Percentiles rank a stretch among this genome's conserved stretches.
Conservation (phyloP, 2,113 vertebrate species). For the Cyanocitta stelleri region DNA sequence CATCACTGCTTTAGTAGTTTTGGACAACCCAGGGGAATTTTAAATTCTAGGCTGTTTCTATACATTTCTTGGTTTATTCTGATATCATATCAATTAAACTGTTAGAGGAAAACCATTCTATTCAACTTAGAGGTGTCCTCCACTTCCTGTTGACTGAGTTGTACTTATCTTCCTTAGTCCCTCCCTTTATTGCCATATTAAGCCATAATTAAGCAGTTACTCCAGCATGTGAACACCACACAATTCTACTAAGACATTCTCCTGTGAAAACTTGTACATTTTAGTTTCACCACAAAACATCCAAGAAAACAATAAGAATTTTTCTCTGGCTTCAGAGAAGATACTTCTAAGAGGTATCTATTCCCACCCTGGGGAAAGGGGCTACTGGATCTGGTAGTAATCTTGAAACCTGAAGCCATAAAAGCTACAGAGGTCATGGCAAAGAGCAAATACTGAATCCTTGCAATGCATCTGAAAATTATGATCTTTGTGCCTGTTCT, state of each 20-base stretch:
- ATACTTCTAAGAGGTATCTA: neutral
- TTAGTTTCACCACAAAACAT: neutral
- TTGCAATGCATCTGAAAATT: neutral
- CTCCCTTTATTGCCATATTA: neutral
- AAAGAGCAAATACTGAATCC: neutral
- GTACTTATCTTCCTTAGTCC: neutral
- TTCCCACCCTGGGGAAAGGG: neutral
- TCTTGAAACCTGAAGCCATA: neutral
- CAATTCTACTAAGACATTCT: neutral
- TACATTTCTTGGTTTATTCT: neutral
- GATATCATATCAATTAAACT: neutral
- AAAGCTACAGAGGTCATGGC: neutral
- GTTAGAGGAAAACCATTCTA: neutral
- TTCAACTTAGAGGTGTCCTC: neutral
- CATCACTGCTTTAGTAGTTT: neutral
- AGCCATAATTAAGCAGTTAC: neutral
- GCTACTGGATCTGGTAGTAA: neutral
- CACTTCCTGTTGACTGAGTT: neutral
- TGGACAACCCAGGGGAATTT: neutral
- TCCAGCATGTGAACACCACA: neutral
- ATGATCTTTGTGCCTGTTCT: neutral
- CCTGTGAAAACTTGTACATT: neutral
- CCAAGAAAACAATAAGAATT: neutral
- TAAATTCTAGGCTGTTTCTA: neutral
- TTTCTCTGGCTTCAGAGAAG: neutral